Evolutionary conservation across 1,140 invertebrate species (phyloP).

Genomic region (Meloidogyne exigua): DNA sequence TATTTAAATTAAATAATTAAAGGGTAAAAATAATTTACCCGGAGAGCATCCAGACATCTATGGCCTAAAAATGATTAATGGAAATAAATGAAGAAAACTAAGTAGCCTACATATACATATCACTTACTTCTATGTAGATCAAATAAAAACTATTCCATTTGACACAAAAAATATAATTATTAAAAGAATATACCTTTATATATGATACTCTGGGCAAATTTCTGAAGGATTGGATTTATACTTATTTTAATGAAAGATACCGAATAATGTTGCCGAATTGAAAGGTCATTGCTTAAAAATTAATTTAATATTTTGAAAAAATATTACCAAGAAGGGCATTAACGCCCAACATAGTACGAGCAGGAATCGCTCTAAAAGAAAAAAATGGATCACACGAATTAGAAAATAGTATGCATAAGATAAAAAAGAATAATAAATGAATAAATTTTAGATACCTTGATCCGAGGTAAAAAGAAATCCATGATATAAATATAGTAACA

Average conservation of each 20-base stretch:
- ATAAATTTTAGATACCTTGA: slow-evolving; percentile 34
- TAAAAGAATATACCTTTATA: slow-evolving; percentile 47
- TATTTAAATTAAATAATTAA: not conserved
- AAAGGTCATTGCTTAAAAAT: slow-evolving; percentile 57
- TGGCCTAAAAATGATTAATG: slow-evolving; percentile 20
- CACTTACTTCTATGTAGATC: no score
- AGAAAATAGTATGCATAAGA: no score
- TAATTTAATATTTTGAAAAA: slow-evolving; percentile 10
- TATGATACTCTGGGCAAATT: slow-evolving; percentile 60
- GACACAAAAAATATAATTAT: no score
- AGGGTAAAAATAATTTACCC: slow-evolving; percentile 5
- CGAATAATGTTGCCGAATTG: slow-evolving; percentile 62
- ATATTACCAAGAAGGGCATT: slow-evolving; percentile 52
- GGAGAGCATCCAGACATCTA: slow-evolving; percentile 51
- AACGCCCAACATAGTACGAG: slow-evolving; percentile 61
- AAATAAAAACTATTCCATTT: no score
- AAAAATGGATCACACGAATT: no score
- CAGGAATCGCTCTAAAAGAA: slow-evolving; percentile 57
- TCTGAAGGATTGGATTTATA: slow-evolving; percentile 4
- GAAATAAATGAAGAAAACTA: slow-evolving; percentile 10
- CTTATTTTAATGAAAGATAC: slow-evolving; percentile 5
- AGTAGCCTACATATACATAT: no score
- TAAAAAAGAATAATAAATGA: not conserved
- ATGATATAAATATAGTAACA: slow-evolving; percentile 62
- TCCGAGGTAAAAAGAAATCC: slow-evolving; percentile 63